Conservation (phyloP, 2,888 invertebrate species). For the Psococerastis gibbosa region DNA sequence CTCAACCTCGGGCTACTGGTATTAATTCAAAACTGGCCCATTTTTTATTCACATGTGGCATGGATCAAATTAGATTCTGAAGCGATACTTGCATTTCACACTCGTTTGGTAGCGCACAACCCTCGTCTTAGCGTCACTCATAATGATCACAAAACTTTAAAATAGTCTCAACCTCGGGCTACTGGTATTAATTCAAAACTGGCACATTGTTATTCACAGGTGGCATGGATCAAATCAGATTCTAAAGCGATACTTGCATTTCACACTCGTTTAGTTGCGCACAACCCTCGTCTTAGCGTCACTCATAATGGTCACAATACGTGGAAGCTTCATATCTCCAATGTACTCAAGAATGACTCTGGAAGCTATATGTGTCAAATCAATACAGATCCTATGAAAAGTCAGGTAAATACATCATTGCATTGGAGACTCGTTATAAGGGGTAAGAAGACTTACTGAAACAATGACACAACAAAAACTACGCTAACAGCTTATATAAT, state of each 20-base stretch:
- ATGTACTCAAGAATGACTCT: slow-evolving; percentile 77
- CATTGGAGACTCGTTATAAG: neutral
- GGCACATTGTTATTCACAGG: slow-evolving; percentile 34
- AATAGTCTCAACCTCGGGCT: too few species aligned
- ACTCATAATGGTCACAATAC: slow-evolving; percentile 86
- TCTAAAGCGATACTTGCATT: slow-evolving; percentile 76
- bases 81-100: slow-evolving; percentile 75
- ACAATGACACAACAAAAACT: neutral
- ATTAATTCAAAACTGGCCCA: too few species aligned
- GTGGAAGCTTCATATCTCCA: slow-evolving; percentile 79
- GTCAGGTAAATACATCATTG: slow-evolving; percentile 53
- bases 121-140: slow-evolving; percentile 71
- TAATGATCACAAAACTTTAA: slow-evolving; percentile 86
- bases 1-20: too few species aligned
- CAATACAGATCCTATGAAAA: slow-evolving; percentile 79
- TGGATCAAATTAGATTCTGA: slow-evolving; percentile 86
- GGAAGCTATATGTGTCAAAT: slow-evolving; percentile 92
- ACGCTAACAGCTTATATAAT: neutral
- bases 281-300: slow-evolving; percentile 68
- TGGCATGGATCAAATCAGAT: slow-evolving; percentile 85
- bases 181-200: too few species aligned
- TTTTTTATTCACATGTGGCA: slow-evolving; percentile 50
- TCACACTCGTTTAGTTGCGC: slow-evolving; percentile 75
- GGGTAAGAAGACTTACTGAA: too few species aligned
- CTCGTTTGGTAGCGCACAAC: slow-evolving; percentile 76